phyloP scores from a whole-genome alignment of 2,888 invertebrate species.

The Euplagia quadripunctaria region DNA sequence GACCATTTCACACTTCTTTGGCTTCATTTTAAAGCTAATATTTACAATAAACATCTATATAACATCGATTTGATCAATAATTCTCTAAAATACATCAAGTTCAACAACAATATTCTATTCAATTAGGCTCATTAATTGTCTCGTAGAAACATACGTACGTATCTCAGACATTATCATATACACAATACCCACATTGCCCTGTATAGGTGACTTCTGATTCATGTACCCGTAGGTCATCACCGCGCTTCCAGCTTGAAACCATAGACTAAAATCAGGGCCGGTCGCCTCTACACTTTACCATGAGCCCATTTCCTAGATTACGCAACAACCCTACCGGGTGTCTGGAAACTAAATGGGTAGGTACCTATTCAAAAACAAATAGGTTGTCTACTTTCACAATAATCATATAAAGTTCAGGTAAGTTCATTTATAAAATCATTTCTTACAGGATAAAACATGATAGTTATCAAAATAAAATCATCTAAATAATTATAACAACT shows the following conservation, averaged over 20 bases:
- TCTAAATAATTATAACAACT: constrained; percentile 76
- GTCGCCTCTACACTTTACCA: constrained; percentile 31
- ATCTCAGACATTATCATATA: constrained; percentile 62
- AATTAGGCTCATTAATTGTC: constrained; percentile 80
- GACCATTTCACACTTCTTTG: constrained; percentile 75
- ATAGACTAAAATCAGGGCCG: neutral
- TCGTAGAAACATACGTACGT: constrained; percentile 74
- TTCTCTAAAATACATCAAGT: constrained; percentile 86
- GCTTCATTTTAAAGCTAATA: constrained; percentile 75
- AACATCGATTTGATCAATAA: constrained; percentile 87
- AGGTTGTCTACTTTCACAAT: constrained; percentile 57
- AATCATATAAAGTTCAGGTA: constrained; percentile 60
- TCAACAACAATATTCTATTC: constrained; percentile 83
- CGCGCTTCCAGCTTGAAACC: neutral
- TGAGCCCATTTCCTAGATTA: constrained; percentile 34
- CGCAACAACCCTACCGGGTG: constrained; percentile 47
- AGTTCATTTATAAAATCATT: constrained; percentile 63
- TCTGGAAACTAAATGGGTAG: constrained; percentile 53
- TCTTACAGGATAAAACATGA: constrained; percentile 68
- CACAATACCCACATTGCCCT: constrained; percentile 61
- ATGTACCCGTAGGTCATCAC: constrained; percentile 3
- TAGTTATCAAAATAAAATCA: constrained; percentile 81
- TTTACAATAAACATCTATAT: constrained; percentile 87
- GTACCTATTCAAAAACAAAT: constrained; percentile 61
- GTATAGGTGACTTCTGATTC: constrained; percentile 53